These are phyloP conservation scores for Hystrix cristata DNA, from an alignment of 2,113 vertebrate species.

Conservation along the genomic window DNA sequence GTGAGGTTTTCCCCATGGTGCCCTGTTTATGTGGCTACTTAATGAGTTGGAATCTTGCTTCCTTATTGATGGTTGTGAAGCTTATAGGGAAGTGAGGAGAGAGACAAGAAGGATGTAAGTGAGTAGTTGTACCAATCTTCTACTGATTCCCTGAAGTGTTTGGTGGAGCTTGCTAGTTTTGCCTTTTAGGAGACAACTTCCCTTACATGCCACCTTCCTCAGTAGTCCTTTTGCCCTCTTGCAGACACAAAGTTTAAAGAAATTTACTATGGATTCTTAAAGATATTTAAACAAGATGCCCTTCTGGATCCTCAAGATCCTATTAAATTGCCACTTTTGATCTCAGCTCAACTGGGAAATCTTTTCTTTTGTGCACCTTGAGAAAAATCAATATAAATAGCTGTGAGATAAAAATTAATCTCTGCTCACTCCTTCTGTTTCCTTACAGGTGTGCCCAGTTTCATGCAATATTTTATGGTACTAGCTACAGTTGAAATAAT, in stretches of 20 bases:
- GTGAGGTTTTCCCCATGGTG: not conserved
- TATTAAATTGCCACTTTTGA: slow-evolving; percentile 72
- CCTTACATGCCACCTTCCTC: not conserved
- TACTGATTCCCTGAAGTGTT: not conserved
- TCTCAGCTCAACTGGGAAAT: slow-evolving; percentile 76
- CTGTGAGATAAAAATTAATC: slow-evolving; percentile 68
- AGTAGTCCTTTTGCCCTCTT: slow-evolving; percentile 38
- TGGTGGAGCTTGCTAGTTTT: not conserved
- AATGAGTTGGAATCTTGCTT: not conserved
- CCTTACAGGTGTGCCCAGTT: slow-evolving; percentile 25
- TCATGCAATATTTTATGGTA: slow-evolving; percentile 38
- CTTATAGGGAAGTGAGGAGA: not conserved
- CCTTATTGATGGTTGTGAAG: not conserved
- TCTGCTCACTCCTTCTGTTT: slow-evolving; percentile 36
- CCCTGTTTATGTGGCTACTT: not conserved
- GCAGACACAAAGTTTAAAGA: slow-evolving; percentile 62
- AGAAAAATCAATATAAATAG: slow-evolving; percentile 73
- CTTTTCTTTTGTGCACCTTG: slow-evolving; percentile 74
- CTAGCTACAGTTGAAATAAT: slow-evolving; percentile 38
- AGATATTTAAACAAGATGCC: slow-evolving; percentile 71
- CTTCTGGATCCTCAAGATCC: slow-evolving; percentile 65
- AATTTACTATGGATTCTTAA: slow-evolving; percentile 57
- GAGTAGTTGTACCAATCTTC: not conserved
- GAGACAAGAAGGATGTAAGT: not conserved
- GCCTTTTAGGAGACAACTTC: not conserved